Evolutionary conservation across 2,113 vertebrate genomes (phyloP).

Genomic region (Tyrannus savana): DNA sequence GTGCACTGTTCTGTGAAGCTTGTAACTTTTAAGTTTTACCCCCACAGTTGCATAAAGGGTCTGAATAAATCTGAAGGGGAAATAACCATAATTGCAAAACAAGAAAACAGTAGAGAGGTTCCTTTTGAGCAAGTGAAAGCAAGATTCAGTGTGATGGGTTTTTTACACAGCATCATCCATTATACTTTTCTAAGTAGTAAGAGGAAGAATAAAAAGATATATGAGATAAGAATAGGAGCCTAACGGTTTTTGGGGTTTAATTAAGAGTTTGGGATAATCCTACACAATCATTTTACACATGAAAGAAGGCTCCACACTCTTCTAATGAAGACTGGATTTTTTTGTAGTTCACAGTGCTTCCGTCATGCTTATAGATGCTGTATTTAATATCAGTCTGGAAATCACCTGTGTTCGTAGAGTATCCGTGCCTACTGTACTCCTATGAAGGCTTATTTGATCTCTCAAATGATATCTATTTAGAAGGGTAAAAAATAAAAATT

Average conservation of each 20-base stretch:
- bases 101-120: background rate
- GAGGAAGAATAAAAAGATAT: background rate
- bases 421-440: background rate
- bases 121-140: background rate
- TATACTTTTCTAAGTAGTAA: background rate
- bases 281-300: background rate
- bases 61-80: background rate
- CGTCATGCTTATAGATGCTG: background rate
- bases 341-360: background rate
- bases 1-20: background rate
- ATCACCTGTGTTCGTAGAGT: background rate
- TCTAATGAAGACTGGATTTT: fast-evolving
- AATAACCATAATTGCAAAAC: background rate
- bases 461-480: background rate
- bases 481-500: background rate
- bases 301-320: background rate
- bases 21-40: background rate
- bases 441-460: background rate
- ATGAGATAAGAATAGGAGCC: background rate
- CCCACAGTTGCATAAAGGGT: background rate
- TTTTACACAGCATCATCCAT: background rate
- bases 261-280: background rate
- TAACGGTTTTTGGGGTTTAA: background rate
- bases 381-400: background rate
- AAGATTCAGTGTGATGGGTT: fast-evolving